Conservation (phyloP, 1,140 invertebrate species). For the Maniola jurtina region DNA sequence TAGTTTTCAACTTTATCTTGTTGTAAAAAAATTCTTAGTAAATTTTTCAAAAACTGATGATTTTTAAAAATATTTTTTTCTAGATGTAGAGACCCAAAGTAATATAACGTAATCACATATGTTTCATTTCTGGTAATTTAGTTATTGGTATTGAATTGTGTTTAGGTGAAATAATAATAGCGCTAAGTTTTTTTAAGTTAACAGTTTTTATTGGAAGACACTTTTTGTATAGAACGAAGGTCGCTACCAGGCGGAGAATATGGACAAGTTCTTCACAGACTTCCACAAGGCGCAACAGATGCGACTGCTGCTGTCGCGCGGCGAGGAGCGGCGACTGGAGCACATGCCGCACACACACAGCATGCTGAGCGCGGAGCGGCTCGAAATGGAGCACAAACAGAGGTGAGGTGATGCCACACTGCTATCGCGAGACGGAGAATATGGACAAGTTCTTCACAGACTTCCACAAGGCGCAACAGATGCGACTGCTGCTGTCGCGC, state of each 20-base stretch:
- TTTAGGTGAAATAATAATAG: too few species aligned
- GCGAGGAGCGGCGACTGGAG: conserved; percentile 30
- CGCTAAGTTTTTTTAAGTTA: too few species aligned
- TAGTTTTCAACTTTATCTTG: too few species aligned
- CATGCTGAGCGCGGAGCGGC: conserved; percentile 60
- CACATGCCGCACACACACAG: conserved; percentile 36
- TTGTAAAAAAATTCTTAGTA: too few species aligned
- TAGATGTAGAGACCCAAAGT: too few species aligned
- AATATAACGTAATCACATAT: too few species aligned
- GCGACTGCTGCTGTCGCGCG: conserved; percentile 46
- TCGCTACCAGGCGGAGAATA: conserved; percentile 75
- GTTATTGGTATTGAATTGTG: too few species aligned
- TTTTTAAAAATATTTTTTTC: too few species aligned
- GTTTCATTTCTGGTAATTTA: too few species aligned
- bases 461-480: conserved; percentile 79
- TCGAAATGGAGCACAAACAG: conserved; percentile 70
- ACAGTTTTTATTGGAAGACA: too few species aligned
- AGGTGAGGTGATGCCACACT: conserved; percentile 37
- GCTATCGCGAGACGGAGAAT: conserved; percentile 58
- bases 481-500: conserved; percentile 50
- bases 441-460: conserved; percentile 82
- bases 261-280: conserved; percentile 82
- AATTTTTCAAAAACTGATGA: too few species aligned
- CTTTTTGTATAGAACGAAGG: conserved; percentile 53
- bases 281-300: conserved; percentile 79